These are phyloP conservation scores for Ceratosolen solmsi DNA, from an alignment of 1,140 invertebrate genomes.

Conservation along the genomic window DNA sequence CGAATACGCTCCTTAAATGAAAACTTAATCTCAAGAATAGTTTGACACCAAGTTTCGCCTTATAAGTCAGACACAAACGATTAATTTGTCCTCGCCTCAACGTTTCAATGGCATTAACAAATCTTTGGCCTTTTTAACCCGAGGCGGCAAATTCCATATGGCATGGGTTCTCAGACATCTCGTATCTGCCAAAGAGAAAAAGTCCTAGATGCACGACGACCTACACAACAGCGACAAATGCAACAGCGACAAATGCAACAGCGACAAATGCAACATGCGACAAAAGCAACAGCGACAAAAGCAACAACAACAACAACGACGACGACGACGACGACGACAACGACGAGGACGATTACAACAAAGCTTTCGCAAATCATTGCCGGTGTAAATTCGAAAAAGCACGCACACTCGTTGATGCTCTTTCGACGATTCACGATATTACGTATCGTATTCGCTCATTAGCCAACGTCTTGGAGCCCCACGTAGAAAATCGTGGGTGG, in stretches of 20 bases:
- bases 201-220: not conserved
- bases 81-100: slow-evolving; percentile 9
- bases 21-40: slow-evolving; percentile 29
- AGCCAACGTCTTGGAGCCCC: slow-evolving; percentile 25
- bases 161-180: slow-evolving; percentile 24
- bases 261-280: too few relatives aligned
- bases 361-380: slow-evolving; percentile 17
- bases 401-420: not conserved
- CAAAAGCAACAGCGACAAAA: too few relatives aligned
- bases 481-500: slow-evolving; percentile 32
- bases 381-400: slow-evolving; percentile 29
- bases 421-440: not conserved
- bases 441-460: slow-evolving; percentile 33
- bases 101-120: slow-evolving; percentile 2
- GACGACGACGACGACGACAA: too few relatives aligned
- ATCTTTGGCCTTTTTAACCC: not conserved
- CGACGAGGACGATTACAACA: too few relatives aligned
- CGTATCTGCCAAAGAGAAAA: too few relatives aligned
- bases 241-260: too few relatives aligned
- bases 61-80: not conserved
- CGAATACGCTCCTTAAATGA: slow-evolving; percentile 46
- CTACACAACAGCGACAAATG: too few relatives aligned
- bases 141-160: not conserved
- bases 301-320: too few relatives aligned
- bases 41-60: not conserved